These are phyloP conservation scores for Ammodytes marinus DNA, from an alignment of 2,113 vertebrate genomes.

Conservation along the genomic window DNA sequence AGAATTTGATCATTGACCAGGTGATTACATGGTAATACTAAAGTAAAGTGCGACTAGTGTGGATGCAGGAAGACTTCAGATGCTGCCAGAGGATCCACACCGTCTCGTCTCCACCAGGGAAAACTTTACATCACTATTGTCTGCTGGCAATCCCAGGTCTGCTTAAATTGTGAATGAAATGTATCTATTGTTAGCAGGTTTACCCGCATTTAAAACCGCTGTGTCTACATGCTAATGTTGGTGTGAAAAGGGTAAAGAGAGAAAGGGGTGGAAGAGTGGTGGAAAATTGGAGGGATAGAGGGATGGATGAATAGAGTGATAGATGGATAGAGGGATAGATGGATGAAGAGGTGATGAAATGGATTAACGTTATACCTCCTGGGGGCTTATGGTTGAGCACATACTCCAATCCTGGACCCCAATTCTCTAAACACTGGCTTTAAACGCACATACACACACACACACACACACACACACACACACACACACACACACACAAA, in stretches of 20 bases:
- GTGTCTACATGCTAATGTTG: no score
- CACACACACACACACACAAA: neutral
- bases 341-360: slow-evolving; percentile 51
- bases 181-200: no score
- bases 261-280: slow-evolving; percentile 4
- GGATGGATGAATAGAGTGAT: slow-evolving; percentile 32
- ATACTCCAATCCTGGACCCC: neutral
- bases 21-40: no score
- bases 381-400: slow-evolving; percentile 34
- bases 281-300: slow-evolving; percentile 22
- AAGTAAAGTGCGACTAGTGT: no score
- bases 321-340: slow-evolving; percentile 27
- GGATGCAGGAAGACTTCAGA: no score
- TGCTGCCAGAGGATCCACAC: no score
- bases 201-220: no score
- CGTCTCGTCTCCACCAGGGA: no score
- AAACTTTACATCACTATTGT: no score
- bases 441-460: neutral
- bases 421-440: slow-evolving; percentile 4
- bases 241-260: neutral
- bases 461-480: neutral
- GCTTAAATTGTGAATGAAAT: no score
- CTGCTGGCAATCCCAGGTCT: no score
- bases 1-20: no score
- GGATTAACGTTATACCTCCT: slow-evolving; percentile 39